These are phyloP conservation scores for Caenorhabditis sp. DNA, from an alignment of 2,888 invertebrate genomes.

Conservation along the genomic window DNA sequence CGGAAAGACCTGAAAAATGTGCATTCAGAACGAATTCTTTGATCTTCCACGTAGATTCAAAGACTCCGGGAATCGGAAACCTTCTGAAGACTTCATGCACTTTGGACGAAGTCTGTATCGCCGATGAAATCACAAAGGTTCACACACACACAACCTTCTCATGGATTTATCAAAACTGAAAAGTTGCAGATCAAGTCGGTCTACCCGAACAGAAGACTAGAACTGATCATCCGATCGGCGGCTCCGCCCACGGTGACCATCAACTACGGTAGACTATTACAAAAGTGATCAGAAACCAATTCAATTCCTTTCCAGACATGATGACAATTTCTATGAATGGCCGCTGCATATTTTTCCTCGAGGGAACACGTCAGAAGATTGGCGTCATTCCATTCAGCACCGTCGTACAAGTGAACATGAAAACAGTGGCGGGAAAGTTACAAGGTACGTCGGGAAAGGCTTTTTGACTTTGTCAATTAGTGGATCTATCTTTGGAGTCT, in stretches of 20 bases:
- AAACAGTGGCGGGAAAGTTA: constrained; percentile 44
- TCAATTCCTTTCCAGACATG: constrained; percentile 35
- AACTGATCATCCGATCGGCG: constrained; percentile 66
- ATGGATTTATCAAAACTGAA: background rate
- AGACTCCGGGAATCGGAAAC: constrained; percentile 66
- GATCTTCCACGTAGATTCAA: constrained; percentile 69
- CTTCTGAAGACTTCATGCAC: constrained; percentile 68
- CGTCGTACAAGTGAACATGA: constrained; percentile 45
- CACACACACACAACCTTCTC: background rate
- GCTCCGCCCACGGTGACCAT: constrained; percentile 59
- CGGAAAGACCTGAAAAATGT: background rate
- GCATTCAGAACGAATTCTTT: constrained; percentile 66
- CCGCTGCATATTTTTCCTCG: constrained; percentile 65
- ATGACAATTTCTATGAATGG: constrained; percentile 54
- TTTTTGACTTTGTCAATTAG: background rate
- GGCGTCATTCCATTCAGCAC: constrained; percentile 66
- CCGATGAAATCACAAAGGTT: constrained; percentile 69
- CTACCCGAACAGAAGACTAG: constrained; percentile 64
- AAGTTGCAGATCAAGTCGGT: constrained; percentile 58
- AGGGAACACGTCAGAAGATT: constrained; percentile 67
- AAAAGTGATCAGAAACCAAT: background rate
- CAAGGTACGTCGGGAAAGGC: constrained; percentile 47
- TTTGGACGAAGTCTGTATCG: constrained; percentile 67
- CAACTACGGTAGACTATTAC: constrained; percentile 38
- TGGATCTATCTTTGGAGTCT: no score